Percentiles rank a stretch among this genome's conserved stretches.
phyloP scores from a whole-genome alignment of 2,113 vertebrate genomes.

The Dromas ardeola region DNA sequence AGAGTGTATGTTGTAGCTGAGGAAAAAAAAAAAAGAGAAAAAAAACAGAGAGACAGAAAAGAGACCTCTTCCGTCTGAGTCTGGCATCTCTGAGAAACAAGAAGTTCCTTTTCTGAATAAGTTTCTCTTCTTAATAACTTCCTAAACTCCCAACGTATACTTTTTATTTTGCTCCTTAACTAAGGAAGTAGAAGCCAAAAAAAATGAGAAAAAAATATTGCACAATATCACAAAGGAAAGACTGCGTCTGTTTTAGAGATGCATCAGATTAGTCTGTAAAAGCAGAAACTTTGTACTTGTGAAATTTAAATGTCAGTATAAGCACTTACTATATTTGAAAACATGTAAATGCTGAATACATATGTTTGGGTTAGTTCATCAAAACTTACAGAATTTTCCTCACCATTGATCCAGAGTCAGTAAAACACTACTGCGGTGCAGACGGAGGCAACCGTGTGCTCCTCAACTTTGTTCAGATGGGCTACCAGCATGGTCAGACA shows the following conservation, averaged over 20 bases:
- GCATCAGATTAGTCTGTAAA: background rate
- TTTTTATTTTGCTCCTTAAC: constrained; percentile 46
- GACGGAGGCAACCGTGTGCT: fast-evolving
- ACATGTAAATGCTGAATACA: background rate
- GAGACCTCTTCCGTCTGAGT: background rate
- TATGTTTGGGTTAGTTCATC: background rate
- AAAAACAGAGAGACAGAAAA: background rate
- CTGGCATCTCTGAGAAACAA: constrained; percentile 28
- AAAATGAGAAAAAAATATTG: constrained; percentile 14
- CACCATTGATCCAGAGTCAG: background rate
- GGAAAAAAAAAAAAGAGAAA: background rate
- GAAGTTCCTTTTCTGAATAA: constrained; percentile 10
- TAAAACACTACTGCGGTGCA: background rate
- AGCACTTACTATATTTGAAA: background rate
- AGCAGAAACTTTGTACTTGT: constrained; percentile 18
- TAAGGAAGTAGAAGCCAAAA: constrained; percentile 48
- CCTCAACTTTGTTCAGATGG: background rate
- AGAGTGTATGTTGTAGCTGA: background rate
- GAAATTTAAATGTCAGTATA: constrained; percentile 23
- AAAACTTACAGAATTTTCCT: background rate
- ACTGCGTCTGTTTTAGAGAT: background rate
- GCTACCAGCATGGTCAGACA: background rate
- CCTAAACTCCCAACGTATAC: constrained; percentile 33
- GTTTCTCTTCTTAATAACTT: constrained; percentile 52
- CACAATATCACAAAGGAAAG: constrained; percentile 40